These are phyloP conservation scores for Scrobipalpa costella DNA, from an alignment of 2,888 invertebrate genomes.

Conservation along the genomic window DNA sequence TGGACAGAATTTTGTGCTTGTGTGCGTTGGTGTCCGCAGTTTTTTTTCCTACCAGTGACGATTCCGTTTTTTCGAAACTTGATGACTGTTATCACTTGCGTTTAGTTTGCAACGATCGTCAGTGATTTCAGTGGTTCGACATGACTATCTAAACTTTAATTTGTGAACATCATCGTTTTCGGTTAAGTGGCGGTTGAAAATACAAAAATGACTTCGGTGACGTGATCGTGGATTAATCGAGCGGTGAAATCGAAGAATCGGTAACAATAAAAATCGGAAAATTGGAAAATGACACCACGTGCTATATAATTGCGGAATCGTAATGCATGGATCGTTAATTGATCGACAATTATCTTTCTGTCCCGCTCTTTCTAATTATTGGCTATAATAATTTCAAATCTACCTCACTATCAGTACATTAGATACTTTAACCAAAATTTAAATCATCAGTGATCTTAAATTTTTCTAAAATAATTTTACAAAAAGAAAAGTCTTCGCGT, in stretches of 20 bases:
- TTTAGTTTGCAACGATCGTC: constrained; percentile 67
- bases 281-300: constrained; percentile 69
- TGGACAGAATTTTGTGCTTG: constrained; percentile 78
- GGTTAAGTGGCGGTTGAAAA: constrained; percentile 36
- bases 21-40: constrained; percentile 66
- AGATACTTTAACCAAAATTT: constrained; percentile 43
- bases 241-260: constrained; percentile 40
- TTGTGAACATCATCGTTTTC: constrained; percentile 40
- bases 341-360: constrained; percentile 65
- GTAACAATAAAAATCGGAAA: constrained; percentile 39
- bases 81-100: constrained; percentile 76
- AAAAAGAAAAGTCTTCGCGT: constrained; percentile 1
- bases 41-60: constrained; percentile 68
- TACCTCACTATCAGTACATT: constrained; percentile 41
- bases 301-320: constrained; percentile 64
- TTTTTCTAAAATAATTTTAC: constrained; percentile 4
- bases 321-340: constrained; percentile 66
- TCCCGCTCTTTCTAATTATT: constrained; percentile 67
- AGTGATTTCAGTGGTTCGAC: constrained; percentile 49
- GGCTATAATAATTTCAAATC: constrained; percentile 56
- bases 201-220: constrained; percentile 73
- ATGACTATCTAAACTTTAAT: constrained; percentile 40
- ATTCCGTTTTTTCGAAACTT: constrained; percentile 72
- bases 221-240: constrained; percentile 50
- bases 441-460: constrained; percentile 36